Base-by-base conservation (phyloP, 37 sponge, comb jelly and placozoan genomes). In the Agelas oroides region DNA sequence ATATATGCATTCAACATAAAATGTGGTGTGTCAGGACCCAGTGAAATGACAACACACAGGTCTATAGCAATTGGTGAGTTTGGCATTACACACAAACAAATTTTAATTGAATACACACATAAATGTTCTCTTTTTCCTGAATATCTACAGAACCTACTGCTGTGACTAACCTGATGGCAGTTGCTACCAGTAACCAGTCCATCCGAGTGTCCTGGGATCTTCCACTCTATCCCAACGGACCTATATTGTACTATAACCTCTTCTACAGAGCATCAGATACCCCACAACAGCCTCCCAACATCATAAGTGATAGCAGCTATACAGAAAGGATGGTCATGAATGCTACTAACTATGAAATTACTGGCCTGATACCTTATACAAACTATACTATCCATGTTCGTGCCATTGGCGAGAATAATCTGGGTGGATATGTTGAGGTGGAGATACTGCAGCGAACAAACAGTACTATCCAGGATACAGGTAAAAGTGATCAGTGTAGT, bases 181-280 rank as follows among this genome's bases (percentile, higher is more conserved):
- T 23, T 32, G 65, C 75, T 24, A 5, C 5, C 27, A 66, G 23
- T 23, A 36, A 60, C 14, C 17, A 52, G 19, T 58, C 68, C 24
- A 75, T 87, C 24, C 38, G 15, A 40, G 81, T 80, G 33, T 58
- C 40, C 0, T 87, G 88, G 88, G 59, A 65, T 53, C 54, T 54
- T 46, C 88, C 88, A 18, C n/a, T 20, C 12, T 75, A 24, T 35
- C 88, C 88, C 37, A 79, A 87, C 75, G 75, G 76, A 58, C 19
- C 24, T 0, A 87, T 87, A 37, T 67, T 56, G 8, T 0, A 28
- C 46, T 87, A 87, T 38, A 39, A 23, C 1, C 31, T 87, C 24
- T 65, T 65, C 55, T 84, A 75, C 38, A 62, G 65, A 75, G 76
- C n/a, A 13, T 20, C 34, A 52, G 59, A 58, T 63, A 37, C 54